Evolutionary conservation across 2,797 vertebrate genomes (phyloP), one percentile per base, ranked within the genome.

Genomic region (Melanotaenia parkinsoni): DNA sequence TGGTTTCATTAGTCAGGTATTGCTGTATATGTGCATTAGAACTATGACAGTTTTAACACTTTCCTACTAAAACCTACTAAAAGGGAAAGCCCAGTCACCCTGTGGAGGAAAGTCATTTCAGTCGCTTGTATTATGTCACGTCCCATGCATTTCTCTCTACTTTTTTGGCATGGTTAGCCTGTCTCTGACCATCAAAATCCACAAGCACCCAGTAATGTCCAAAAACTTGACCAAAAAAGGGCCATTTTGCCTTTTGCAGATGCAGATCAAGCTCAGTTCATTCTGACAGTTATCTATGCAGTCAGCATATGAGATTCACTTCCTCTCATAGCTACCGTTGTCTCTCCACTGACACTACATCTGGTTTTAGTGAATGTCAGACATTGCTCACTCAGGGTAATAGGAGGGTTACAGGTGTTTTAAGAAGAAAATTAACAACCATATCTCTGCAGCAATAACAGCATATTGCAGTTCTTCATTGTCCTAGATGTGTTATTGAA

Each of bases 331-430:
- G 88, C 82, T 83, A 50, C 81, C 68, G 65, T 67, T 56, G 57
- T 80, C 80, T 63, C 79, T 67, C 72, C 71, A 60, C 77, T 63
- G 62, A 43, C 8, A 56, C 75, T 77, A 87, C 91, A 91, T 92
- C 91, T 94, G 92, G 88, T 90, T 92, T 86, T 76, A 86, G 87
- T 93, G 81, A 70, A 58, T 65, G 71, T 89, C 59, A 75, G 83
- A 88, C 83, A 87, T 67, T 20, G 63, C 82, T 77, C 10, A 56
- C 56, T 2, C 26, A 66, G 67, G 69, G 70, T 69, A 78, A 74
- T 86, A 80, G 32, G 58, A 43, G 53, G 32, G 58, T 74, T 82
- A 40, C 1, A 60, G 38, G 58, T 58, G 68, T 74, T 80, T 86
- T 30, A 40, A 60, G 72, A 58, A 60, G 22, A 43, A 57, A 72